phyloP scores from a whole-genome alignment of 2,113 vertebrate genomes.

The Vireo altiloquus region DNA sequence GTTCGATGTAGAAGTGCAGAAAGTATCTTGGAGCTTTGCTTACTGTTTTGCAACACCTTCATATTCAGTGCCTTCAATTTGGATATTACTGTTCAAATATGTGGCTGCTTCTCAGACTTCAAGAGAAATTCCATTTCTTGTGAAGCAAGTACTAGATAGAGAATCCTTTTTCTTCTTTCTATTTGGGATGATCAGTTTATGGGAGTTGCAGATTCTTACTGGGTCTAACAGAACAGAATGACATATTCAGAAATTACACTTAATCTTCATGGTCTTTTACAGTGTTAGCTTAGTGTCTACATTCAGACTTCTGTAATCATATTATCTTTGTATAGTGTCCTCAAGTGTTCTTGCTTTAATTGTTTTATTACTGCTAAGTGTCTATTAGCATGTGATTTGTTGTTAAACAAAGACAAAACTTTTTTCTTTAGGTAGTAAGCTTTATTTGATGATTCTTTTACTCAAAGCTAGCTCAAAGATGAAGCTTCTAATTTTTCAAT shows the following conservation, averaged over 20 bases:
- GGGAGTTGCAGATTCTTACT: background rate
- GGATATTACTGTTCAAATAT: background rate
- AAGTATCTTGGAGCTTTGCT: background rate
- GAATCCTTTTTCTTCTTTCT: background rate
- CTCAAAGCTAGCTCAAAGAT: background rate
- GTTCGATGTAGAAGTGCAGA: background rate
- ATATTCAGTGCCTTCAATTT: background rate
- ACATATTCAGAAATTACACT: background rate
- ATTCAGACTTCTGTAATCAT: background rate
- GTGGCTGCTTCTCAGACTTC: background rate
- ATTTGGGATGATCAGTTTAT: background rate
- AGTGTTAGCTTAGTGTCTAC: background rate
- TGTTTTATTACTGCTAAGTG: background rate
- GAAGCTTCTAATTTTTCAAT: background rate
- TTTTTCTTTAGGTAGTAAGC: background rate
- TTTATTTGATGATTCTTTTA: background rate
- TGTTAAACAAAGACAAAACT: background rate
- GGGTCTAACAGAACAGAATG: background rate
- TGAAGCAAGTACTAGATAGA: background rate
- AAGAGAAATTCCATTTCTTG: background rate
- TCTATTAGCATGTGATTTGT: background rate
- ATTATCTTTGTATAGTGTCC: background rate
- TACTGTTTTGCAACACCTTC: background rate
- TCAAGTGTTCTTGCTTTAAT: background rate
- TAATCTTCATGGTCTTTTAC: background rate